Percentiles rank a stretch among this genome's conserved stretches.
These are phyloP conservation scores for Polylopha cassiicola DNA, from an alignment of 2,888 invertebrate species.

Conservation along the genomic window DNA sequence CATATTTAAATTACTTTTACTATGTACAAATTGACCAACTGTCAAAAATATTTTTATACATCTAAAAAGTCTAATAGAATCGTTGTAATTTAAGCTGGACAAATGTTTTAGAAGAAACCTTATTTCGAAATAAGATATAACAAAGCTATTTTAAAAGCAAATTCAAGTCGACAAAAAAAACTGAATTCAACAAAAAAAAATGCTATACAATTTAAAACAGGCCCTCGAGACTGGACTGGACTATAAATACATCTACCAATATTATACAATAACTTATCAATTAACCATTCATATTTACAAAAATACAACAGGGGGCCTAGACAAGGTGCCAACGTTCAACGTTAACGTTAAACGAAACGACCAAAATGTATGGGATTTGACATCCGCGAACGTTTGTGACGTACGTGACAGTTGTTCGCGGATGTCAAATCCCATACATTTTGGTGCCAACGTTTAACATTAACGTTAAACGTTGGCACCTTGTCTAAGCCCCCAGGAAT, in stretches of 20 bases:
- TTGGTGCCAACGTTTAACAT: too few species aligned
- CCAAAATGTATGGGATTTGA: too few species aligned
- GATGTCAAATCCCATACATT: too few species aligned
- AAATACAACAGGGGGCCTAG: too few species aligned
- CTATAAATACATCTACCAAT: slow-evolving; percentile 20
- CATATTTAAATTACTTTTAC: slow-evolving; percentile 19
- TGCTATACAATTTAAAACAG: too few species aligned
- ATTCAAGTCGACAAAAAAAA: neutral
- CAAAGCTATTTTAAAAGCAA: neutral
- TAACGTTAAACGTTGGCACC: too few species aligned
- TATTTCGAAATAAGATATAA: slow-evolving; percentile 1
- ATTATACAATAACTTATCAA: slow-evolving; percentile 24
- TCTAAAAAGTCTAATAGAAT: slow-evolving; percentile 23
- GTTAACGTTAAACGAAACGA: too few species aligned
- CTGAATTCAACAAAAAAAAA: slow-evolving; percentile 4
- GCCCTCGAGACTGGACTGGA: too few species aligned
- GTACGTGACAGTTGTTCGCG: too few species aligned
- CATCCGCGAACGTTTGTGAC: too few species aligned
- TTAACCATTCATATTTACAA: slow-evolving; percentile 31
- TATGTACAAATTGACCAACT: slow-evolving; percentile 19
- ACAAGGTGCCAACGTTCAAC: too few species aligned
- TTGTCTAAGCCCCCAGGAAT: too few species aligned
- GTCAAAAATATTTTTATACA: slow-evolving; percentile 20
- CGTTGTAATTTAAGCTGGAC: slow-evolving; percentile 47
- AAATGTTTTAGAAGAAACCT: slow-evolving; percentile 27